A percentile compares a stretch with the other conserved stretches of the same genome.
Conservation (phyloP, 2,797 vertebrate genomes). For the Ataeniobius toweri region DNA sequence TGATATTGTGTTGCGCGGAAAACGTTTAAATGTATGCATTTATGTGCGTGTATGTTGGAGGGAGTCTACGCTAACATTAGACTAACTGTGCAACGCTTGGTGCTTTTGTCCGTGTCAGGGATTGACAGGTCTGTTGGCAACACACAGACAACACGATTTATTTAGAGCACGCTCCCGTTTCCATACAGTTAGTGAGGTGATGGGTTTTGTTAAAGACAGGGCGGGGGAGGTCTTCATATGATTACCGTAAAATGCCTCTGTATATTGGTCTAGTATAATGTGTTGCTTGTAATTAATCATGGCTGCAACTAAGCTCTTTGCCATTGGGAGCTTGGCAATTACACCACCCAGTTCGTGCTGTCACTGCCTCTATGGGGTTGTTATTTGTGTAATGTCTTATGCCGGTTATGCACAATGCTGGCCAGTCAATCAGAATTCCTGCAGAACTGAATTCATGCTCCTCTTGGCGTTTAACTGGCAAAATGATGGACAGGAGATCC, state of each 20-base stretch:
- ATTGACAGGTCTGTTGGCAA: constrained; percentile 76
- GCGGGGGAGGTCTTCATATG: constrained; percentile 21
- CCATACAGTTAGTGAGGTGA: constrained; percentile 61
- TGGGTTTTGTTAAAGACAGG: constrained; percentile 27
- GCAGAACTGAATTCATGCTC: constrained; percentile 1
- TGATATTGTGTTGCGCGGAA: constrained; percentile 58
- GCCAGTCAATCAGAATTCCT: background rate
- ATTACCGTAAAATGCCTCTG: constrained; percentile 47
- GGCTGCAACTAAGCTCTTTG: constrained; percentile 57
- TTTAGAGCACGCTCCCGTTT: constrained; percentile 66
- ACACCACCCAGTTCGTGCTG: constrained; percentile 46
- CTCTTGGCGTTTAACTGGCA: constrained; percentile 14
- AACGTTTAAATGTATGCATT: constrained; percentile 10
- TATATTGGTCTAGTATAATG: constrained; percentile 58
- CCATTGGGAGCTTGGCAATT: constrained; percentile 52
- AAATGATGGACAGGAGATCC: constrained; percentile 16
- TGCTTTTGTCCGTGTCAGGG: constrained; percentile 50
- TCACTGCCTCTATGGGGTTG: constrained; percentile 38
- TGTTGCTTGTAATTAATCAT: constrained; percentile 67
- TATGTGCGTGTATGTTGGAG: background rate
- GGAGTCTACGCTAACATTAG: constrained; percentile 32
- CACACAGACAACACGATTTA: constrained; percentile 52
- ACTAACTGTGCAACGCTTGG: constrained; percentile 48
- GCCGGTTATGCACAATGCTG: background rate
- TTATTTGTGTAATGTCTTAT: constrained; percentile 35